Base-by-base conservation (phyloP, 2,113 vertebrate species). In the Rallus limicola region DNA sequence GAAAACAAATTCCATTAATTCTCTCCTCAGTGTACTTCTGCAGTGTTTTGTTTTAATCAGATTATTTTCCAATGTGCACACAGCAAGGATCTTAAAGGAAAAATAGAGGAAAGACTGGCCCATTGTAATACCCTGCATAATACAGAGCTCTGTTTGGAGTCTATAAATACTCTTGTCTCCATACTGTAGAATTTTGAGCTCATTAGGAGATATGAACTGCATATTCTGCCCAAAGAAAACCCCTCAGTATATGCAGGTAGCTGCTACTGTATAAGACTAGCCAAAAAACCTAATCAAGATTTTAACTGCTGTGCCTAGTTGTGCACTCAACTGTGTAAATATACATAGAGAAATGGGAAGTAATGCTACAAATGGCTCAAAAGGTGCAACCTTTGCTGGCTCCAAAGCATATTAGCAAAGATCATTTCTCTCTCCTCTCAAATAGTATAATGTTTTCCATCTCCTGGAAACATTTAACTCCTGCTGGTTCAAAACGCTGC, bases 21-120 rank as follows among this genome's bases (percentile, higher is more conserved):
- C 82, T 76, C 78, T 44, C 44, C 55, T 92, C 93, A 75, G 25
- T 79, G 90, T 92, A 93, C 92, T 95, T 95, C 69, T 93, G 76
- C n/a, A 93, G n/a, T 71, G 50, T 52, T 95, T 94, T 90, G 63
- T 78, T 96, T 93, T 82, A 97, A 96, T 95, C 93, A 84, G 92
- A 97, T 96, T 95, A 95, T 96, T 95, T 96, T 86, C 86, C 83
- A 93, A 16, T 55, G 86, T 67, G 72, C 1, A 11, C 77, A 94
- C 19, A 86, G 76, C 29, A 96, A 94, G 53, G 65, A 91, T 94
- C 77, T 96, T 92, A 90, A 68, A 64, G 2, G 11, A 56, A 81
- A 33, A 84, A 60, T 31, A 3, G 19, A 55, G 9, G 65, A 81
- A 91, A 91, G 60, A 96, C 56, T 92, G 69, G 33, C 8, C 80